A percentile compares a stretch with the other conserved stretches of the same genome.
phyloP scores from a whole-genome alignment of 2,888 invertebrate species.

The Microplitis deprimator region DNA sequence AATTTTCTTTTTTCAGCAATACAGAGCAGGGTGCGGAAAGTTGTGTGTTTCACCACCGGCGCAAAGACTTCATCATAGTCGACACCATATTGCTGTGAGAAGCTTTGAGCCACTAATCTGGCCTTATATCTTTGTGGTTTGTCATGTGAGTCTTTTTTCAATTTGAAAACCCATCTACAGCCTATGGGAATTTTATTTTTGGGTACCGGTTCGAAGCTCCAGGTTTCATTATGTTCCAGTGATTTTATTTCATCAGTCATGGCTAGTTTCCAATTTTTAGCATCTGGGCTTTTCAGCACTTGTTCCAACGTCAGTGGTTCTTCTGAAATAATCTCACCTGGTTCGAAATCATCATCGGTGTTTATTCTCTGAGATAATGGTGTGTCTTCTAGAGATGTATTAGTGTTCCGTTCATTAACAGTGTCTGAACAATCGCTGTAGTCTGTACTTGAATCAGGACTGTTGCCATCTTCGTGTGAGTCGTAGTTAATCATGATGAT shows the following conservation, averaged over 20 bases:
- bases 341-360: neutral
- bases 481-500: too few relatives aligned
- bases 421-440: too few relatives aligned
- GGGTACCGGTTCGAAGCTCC: neutral
- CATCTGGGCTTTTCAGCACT: neutral
- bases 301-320: neutral
- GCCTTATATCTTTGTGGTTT: conserved; percentile 7
- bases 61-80: conserved; percentile 13
- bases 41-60: conserved; percentile 8
- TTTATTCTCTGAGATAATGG: too few relatives aligned
- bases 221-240: conserved; percentile 16
- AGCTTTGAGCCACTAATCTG: conserved; percentile 4
- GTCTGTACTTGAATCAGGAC: too few relatives aligned
- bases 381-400: too few relatives aligned
- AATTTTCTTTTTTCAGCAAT: neutral
- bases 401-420: too few relatives aligned
- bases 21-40: neutral
- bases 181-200: neutral
- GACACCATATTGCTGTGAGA: neutral
- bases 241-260: conserved; percentile 1
- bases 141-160: neutral
- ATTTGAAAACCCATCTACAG: conserved; percentile 8
- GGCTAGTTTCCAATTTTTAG: neutral
- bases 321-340: neutral
- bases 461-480: too few relatives aligned